Percentiles rank a stretch among this genome's conserved stretches.
Evolutionary conservation across 2,797 vertebrate species (phyloP).

Genomic region (Sebastes elongatus): DNA sequence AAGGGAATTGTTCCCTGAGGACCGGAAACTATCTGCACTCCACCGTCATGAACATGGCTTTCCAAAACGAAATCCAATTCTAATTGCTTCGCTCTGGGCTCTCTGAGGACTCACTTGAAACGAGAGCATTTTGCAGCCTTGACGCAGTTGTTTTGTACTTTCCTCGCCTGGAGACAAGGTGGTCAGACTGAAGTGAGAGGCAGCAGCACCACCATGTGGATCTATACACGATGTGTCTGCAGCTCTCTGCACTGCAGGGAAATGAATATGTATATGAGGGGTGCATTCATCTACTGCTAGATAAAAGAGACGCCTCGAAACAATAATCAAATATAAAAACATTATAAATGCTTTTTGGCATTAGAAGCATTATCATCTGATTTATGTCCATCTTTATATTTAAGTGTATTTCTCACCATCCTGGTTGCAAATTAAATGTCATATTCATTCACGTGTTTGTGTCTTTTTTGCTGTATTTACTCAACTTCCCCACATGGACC

Average conservation of each 20-base stretch:
- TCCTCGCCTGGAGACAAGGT: neutral
- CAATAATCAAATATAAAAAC: neutral
- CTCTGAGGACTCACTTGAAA: conserved; percentile 57
- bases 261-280: conserved; percentile 10
- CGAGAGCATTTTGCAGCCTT: conserved; percentile 61
- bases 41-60: conserved; percentile 23
- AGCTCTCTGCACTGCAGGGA: conserved; percentile 43
- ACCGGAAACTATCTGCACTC: conserved; percentile 53
- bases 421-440: too few species aligned
- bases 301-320: neutral
- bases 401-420: neutral
- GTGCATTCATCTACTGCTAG: neutral
- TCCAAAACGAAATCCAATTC: conserved; percentile 64
- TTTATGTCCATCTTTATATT: neutral
- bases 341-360: neutral
- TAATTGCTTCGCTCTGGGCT: conserved; percentile 56
- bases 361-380: neutral
- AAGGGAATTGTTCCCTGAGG: conserved; percentile 55
- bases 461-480: neutral
- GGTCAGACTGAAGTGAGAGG: conserved; percentile 16
- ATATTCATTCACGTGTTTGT: too few species aligned
- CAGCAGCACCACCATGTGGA: conserved; percentile 67
- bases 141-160: conserved; percentile 40
- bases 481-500: too few species aligned
- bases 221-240: neutral